These are phyloP conservation scores for Sesamia nonagrioides DNA, from an alignment of 1,140 invertebrate species.

Conservation along the genomic window DNA sequence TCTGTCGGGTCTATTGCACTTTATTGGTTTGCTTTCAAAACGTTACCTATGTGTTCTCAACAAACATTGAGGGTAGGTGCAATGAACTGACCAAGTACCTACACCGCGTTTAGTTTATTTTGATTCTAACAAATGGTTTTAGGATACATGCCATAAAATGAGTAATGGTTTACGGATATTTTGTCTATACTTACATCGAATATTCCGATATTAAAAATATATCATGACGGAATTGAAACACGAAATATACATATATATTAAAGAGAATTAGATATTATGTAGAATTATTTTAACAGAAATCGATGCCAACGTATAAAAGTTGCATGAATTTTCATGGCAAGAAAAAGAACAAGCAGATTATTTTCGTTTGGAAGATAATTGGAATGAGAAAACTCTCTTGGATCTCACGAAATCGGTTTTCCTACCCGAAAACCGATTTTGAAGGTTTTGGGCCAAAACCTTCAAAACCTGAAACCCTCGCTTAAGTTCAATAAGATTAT, in stretches of 20 bases:
- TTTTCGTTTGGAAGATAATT: too few relatives aligned
- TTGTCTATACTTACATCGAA: conserved; percentile 46
- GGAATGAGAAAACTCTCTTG: too few relatives aligned
- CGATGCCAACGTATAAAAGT: too few relatives aligned
- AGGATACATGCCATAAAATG: conserved; percentile 66
- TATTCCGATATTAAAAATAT: background rate
- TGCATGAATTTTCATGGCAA: too few relatives aligned
- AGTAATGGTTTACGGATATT: conserved; percentile 67
- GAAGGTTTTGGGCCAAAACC: too few relatives aligned
- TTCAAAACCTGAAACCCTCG: too few relatives aligned
- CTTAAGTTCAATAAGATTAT: background rate
- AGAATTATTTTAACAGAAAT: too few relatives aligned
- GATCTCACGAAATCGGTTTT: background rate
- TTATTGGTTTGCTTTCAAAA: conserved; percentile 70
- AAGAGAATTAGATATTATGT: background rate
- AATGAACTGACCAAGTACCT: conserved; percentile 65
- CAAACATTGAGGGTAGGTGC: conserved; percentile 65
- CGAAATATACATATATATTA: too few relatives aligned
- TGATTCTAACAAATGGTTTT: conserved; percentile 62
- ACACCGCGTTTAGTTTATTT: conserved; percentile 64
- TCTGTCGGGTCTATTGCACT: conserved; percentile 53
- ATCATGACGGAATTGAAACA: too few relatives aligned
- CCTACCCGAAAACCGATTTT: too few relatives aligned
- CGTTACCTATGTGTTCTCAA: conserved; percentile 65
- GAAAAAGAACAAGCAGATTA: too few relatives aligned